Evolutionary conservation across 1,140 invertebrate species (phyloP), one percentile per base, ranked within the genome.

Genomic region (Lasioglossum albipes): DNA sequence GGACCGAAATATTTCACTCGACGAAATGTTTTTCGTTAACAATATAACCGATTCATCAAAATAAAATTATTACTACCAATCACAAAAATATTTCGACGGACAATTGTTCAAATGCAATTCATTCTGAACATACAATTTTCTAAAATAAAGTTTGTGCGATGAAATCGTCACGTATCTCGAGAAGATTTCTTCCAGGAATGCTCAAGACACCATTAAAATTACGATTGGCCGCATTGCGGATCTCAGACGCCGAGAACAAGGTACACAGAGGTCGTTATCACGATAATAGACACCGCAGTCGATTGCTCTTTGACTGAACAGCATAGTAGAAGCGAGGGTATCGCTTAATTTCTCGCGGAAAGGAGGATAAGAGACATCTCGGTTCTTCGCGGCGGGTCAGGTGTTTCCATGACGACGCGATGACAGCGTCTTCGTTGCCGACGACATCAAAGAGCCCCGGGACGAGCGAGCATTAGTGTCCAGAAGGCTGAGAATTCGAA

Each of bases 371-470:
- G 64, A 61, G 57, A 20, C 42, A 49, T 31, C 31, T 27, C 22
- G 49, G 18, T 65, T 9, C n/a, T n/a, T 36, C 57, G 79, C 10
- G 27, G n/a, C 49, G 41, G 76, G 7, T 45, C 62, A 54, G 70
- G 54, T 83, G 83, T 87, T 82, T 84, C 77, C 84, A 82, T 82
- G 82, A 83, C 76, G 59, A 82, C 88, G 77, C 57, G 75, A 83
- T 86, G 84, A 88, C 82, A 83, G 77, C 79, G 74, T 88, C 87
- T 86, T 79, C 61, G 42, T 65, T 12, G 72, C 54, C 52, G 67
- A 61, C 61, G 65, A 83, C 85, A 85, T 86, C 88, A 90, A 89
- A 90, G 84, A 82, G 79, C 61, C 64, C 68, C 68, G 70, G 36
- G 36, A 5, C 5, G 36, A 36, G 31, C 66, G 65, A 65, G 81